Evolutionary conservation across 2,797 vertebrate species (phyloP).

Genomic region (Apodemus agrarius): DNA sequence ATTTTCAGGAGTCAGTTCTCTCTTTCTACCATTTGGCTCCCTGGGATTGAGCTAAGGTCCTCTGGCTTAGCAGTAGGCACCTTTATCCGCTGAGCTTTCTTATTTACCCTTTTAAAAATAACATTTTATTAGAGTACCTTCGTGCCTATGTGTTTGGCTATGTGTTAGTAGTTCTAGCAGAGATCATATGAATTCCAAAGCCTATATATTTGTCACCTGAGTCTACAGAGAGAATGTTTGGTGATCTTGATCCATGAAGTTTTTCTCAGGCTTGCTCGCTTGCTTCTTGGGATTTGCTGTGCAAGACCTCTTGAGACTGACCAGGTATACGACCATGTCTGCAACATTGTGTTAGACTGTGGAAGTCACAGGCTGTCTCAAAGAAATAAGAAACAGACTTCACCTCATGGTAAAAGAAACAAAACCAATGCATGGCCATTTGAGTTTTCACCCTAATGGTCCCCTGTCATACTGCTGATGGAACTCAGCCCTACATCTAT

Average conservation of each 20-base stretch:
- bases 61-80: not conserved
- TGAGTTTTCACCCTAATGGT: not conserved
- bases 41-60: not conserved
- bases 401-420: not conserved
- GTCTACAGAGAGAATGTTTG: not conserved
- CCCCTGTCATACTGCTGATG: not conserved
- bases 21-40: not conserved
- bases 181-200: not conserved
- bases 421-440: not conserved
- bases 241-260: not conserved
- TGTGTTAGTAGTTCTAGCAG: not conserved
- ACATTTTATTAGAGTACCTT: not conserved
- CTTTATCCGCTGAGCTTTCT: not conserved
- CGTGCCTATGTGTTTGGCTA: not conserved
- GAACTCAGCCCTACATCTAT: not conserved
- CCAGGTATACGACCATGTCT: not conserved
- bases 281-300: not conserved
- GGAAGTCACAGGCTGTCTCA: not conserved
- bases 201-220: conserved; percentile 9
- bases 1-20: not conserved
- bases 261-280: not conserved
- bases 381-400: not conserved
- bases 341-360: not conserved
- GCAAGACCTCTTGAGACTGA: not conserved
- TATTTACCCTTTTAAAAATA: not conserved